phyloP scores from a whole-genome alignment of 2,113 vertebrate species.

The Xenopus borealis region DNA sequence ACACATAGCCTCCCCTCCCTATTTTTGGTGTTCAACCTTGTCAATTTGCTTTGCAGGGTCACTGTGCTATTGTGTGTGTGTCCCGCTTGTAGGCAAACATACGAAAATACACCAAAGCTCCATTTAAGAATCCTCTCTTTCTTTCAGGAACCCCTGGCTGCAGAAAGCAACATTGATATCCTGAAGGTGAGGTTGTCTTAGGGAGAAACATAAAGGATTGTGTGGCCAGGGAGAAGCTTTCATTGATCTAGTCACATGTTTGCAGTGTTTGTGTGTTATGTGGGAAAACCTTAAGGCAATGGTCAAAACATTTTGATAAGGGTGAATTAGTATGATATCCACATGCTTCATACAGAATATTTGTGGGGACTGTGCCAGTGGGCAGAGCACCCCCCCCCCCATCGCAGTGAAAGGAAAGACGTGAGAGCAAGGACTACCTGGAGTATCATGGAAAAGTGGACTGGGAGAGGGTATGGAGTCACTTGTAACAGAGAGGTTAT shows the following conservation, averaged over 20 bases:
- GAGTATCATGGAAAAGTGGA: constrained; percentile 66
- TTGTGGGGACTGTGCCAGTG: constrained; percentile 76
- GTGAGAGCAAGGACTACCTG: constrained; percentile 75
- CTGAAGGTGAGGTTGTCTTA: constrained; percentile 63
- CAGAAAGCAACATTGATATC: constrained; percentile 57
- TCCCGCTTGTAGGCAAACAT: constrained; percentile 1
- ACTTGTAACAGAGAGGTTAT: background rate
- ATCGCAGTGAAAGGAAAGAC: constrained; percentile 66
- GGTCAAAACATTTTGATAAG: constrained; percentile 24
- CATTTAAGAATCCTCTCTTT: background rate
- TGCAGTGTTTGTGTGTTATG: constrained; percentile 37
- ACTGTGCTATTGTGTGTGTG: constrained; percentile 36
- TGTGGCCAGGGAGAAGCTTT: constrained; percentile 29
- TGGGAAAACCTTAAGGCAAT: constrained; percentile 27
- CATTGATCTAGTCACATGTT: constrained; percentile 25
- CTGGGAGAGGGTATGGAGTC: constrained; percentile 76
- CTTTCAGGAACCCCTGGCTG: constrained; percentile 61
- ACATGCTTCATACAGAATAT: constrained; percentile 59
- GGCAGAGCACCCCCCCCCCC: constrained; percentile 64
- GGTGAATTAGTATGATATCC: constrained; percentile 43
- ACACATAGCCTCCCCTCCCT: constrained; percentile 1
- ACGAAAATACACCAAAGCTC: background rate
- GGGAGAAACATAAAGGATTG: constrained; percentile 30
- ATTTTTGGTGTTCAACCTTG: constrained; percentile 23
- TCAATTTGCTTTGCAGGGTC: constrained; percentile 37